Percentiles rank a stretch among this genome's conserved stretches.
Evolutionary conservation across 2,888 invertebrate genomes (phyloP).

Genomic region (Onchidella celtica): DNA sequence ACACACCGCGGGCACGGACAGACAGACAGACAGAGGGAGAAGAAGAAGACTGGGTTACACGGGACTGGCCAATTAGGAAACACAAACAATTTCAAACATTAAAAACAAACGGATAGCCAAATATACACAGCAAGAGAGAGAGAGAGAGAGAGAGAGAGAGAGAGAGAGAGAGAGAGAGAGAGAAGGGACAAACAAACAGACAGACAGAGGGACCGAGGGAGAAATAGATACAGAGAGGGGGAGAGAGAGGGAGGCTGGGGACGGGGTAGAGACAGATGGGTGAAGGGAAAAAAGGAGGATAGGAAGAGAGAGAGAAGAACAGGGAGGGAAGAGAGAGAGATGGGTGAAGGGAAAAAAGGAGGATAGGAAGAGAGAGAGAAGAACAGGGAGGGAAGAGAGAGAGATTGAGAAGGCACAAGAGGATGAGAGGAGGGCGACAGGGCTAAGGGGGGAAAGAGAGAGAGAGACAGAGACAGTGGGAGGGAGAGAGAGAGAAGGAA

Average conservation of each 20-base stretch:
- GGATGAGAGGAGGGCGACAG: neutral
- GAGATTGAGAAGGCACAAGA: neutral
- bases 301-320: neutral
- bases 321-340: neutral
- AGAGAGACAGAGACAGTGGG: neutral
- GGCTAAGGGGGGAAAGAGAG: neutral
- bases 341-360: neutral
- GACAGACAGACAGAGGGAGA: too few relatives aligned
- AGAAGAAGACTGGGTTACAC: neutral
- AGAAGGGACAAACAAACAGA: constrained; percentile 6
- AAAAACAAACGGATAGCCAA: neutral
- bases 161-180: neutral
- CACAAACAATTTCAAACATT: neutral
- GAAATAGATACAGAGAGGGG: constrained; percentile 12
- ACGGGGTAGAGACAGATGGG: neutral
- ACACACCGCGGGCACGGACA: too few relatives aligned
- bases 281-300: neutral
- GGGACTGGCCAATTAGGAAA: neutral
- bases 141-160: constrained; percentile 25
- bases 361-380: neutral
- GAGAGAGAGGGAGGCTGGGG: neutral
- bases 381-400: neutral
- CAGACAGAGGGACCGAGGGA: neutral
- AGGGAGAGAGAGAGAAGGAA: constrained; percentile 10
- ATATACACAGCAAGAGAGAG: constrained; percentile 28